Conservation (phyloP, 2,113 vertebrate genomes). For the Paramormyrops kingsleyae region DNA sequence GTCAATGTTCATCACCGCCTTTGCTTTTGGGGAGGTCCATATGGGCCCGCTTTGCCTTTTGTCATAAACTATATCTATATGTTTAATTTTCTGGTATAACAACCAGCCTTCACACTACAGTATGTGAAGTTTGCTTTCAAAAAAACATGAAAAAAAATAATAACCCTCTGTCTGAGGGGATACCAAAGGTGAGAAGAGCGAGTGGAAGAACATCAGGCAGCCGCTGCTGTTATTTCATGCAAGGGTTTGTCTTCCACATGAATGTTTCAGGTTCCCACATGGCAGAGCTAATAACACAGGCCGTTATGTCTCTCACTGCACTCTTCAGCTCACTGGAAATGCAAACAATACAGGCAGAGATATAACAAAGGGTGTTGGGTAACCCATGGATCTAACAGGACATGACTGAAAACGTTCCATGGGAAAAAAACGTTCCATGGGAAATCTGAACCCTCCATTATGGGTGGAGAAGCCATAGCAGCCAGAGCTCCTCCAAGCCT, state of each 20-base stretch:
- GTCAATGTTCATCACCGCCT: neutral
- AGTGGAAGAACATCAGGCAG: neutral
- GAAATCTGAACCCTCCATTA: neutral
- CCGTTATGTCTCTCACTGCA: neutral
- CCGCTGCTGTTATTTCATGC: neutral
- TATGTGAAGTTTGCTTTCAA: neutral
- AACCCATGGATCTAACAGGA: neutral
- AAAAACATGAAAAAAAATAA: neutral
- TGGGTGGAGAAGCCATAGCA: neutral
- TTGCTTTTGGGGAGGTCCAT: neutral
- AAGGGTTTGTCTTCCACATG: neutral
- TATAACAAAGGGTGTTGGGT: neutral
- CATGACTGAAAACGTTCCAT: neutral
- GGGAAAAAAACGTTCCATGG: neutral
- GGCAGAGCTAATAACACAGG: neutral
- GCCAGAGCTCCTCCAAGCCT: neutral
- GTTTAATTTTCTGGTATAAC: neutral
- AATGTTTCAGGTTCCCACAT: neutral
- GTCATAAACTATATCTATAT: neutral
- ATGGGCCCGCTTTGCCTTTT: neutral
- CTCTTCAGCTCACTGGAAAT: neutral
- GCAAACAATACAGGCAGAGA: neutral
- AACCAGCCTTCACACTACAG: neutral
- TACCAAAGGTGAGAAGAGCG: neutral
- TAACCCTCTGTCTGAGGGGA: neutral